Evolutionary conservation across 2,888 invertebrate genomes (phyloP).

Genomic region (Drosophila mettleri): DNA sequence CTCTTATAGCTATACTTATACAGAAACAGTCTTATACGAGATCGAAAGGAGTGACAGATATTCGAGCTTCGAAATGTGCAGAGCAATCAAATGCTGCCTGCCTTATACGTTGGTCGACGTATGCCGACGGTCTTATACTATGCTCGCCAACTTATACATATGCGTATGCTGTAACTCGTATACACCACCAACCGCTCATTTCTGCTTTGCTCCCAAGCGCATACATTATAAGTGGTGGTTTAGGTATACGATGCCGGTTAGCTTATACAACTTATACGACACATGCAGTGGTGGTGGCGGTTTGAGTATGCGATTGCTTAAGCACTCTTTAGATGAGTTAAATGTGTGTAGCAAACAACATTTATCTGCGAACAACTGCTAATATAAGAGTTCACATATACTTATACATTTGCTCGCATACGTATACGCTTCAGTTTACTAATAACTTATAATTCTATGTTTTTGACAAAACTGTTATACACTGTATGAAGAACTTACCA

Average conservation of each 20-base stretch:
- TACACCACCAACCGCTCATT: not conserved
- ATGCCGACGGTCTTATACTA: not conserved
- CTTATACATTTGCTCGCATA: not conserved
- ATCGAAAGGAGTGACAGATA: not conserved
- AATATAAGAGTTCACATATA: slow-evolving; percentile 5
- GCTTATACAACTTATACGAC: slow-evolving; percentile 1
- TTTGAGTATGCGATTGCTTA: not conserved
- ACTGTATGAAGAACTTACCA: not conserved
- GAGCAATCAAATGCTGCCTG: not conserved
- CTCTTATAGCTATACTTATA: slow-evolving; percentile 29
- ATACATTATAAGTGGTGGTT: slow-evolving; percentile 8
- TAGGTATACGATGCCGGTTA: not conserved
- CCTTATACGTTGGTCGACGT: not conserved
- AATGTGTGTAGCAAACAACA: not conserved
- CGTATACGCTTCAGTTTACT: not conserved
- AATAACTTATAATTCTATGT: slow-evolving; percentile 24
- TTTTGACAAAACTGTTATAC: slow-evolving; percentile 47
- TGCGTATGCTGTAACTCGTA: slow-evolving; percentile 1
- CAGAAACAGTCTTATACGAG: slow-evolving; percentile 8
- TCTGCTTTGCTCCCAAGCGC: not conserved
- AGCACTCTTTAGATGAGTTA: not conserved
- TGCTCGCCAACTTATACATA: not conserved
- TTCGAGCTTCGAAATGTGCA: slow-evolving; percentile 3
- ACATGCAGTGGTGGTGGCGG: not conserved
- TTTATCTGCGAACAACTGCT: not conserved